Conservation (phyloP, 2,888 invertebrate genomes). For the Diadegma fenestrale region DNA sequence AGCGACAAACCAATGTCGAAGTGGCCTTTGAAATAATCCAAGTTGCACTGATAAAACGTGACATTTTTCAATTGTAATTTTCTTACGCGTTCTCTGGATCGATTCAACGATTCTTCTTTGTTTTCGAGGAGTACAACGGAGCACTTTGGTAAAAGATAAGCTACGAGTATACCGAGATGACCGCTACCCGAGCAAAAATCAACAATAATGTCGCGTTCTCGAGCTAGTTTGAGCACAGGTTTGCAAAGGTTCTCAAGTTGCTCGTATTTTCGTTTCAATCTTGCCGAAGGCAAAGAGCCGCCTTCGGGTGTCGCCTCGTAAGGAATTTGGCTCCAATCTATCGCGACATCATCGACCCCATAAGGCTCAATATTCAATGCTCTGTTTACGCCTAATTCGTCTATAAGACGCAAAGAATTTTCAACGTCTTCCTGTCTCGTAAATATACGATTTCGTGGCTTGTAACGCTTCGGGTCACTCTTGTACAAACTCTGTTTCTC, state of each 20-base stretch:
- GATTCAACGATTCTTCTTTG: constrained; percentile 93
- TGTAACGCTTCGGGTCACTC: constrained; percentile 91
- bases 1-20: constrained; percentile 95
- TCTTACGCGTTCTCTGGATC: constrained; percentile 90
- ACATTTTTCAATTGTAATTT: constrained; percentile 91
- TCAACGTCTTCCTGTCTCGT: constrained; percentile 93
- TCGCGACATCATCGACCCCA: constrained; percentile 83
- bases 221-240: constrained; percentile 90
- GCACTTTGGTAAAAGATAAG: constrained; percentile 92
- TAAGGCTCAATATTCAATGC: constrained; percentile 82
- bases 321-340: constrained; percentile 91
- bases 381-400: constrained; percentile 85
- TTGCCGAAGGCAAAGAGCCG: constrained; percentile 91
- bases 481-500: constrained; percentile 90
- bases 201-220: constrained; percentile 90
- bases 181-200: constrained; percentile 98
- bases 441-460: constrained; percentile 90
- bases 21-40: constrained; percentile 93
- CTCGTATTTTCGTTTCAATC: constrained; percentile 92
- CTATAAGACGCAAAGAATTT: constrained; percentile 86
- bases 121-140: constrained; percentile 94
- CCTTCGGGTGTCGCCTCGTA: constrained; percentile 91
- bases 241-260: constrained; percentile 94
- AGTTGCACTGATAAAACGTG: constrained; percentile 93
- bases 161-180: constrained; percentile 95